Evolutionary conservation across 2,888 invertebrate species (phyloP).

Genomic region (Petrophora chlorosata): DNA sequence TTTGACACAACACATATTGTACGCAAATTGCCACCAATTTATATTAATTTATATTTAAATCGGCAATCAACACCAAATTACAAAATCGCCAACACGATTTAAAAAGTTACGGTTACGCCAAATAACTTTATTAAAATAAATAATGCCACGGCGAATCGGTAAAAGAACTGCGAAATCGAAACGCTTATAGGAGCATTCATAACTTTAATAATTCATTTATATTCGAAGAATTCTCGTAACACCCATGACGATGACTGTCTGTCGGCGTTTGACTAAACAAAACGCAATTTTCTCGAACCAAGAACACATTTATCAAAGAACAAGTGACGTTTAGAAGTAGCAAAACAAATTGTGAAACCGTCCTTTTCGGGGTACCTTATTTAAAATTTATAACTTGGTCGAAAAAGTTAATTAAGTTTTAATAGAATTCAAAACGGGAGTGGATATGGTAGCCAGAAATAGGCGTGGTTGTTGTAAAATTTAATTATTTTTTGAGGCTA

Average conservation of each 20-base stretch:
- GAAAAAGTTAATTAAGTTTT: constrained; percentile 84
- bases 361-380: constrained; percentile 69
- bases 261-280: constrained; percentile 67
- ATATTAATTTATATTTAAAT: constrained; percentile 4
- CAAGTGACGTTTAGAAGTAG: constrained; percentile 82
- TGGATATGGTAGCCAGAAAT: constrained; percentile 83
- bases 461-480: constrained; percentile 82
- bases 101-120: constrained; percentile 11
- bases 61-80: constrained; percentile 8
- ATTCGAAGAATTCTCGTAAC: constrained; percentile 43
- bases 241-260: constrained; percentile 55
- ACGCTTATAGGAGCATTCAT: constrained; percentile 37
- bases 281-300: constrained; percentile 71
- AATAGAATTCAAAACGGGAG: constrained; percentile 82
- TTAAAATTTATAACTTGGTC: constrained; percentile 71
- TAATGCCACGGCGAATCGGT: constrained; percentile 31
- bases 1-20: not conserved
- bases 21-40: not conserved
- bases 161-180: constrained; percentile 38
- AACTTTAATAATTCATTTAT: constrained; percentile 46
- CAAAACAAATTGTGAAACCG: constrained; percentile 80
- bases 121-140: constrained; percentile 30
- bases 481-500: constrained; percentile 78
- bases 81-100: constrained; percentile 1
- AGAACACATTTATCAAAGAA: constrained; percentile 76